Evolutionary conservation across 2,797 vertebrate genomes (phyloP), one percentile per base, ranked within the genome.

Genomic region (Hemitrygon akajei): DNA sequence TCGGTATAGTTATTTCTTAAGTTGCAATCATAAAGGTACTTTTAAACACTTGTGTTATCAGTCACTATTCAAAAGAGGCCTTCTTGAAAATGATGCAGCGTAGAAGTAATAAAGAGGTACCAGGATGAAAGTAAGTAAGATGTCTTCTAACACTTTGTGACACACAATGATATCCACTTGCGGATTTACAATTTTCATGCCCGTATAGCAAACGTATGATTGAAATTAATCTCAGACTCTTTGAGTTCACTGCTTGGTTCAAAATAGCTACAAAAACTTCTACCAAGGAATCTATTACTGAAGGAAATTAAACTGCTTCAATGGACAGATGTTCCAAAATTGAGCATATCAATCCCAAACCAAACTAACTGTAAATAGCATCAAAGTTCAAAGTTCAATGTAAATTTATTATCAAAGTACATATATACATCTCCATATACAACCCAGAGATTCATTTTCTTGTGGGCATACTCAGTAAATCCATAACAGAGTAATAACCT

Each of bases 171-270:
- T 69, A 89, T 89, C 86, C 37, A 37, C 63, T 89, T 69, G 86
- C 60, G 69, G 86, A 89, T 69, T 69, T 89, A 89, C 56, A 18
- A 66, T 89, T 89, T 89, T 69, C 66, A 89, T 89, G 86, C 34
- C 34, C 86, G 60, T 37, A 37, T 34, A 2, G 86, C 60, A 89
- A 89, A 89, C 69, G 63, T 22, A 89, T 69, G 86, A 89, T 89
- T 89, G 86, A 89, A 89, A 89, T 89, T 89, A 89, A 89, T 89
- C 58, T 87, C 60, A 20, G 84, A 63, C 14, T 66, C 84, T 87
- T 56, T 86, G 86, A n/a, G 60, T 66, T 69, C n/a, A 37, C 86
- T 34, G 86, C 86, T 37, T 60, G 66, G 86, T 69, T 89, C 63
- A 12, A 89, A 89, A 89, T 89, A 69, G 63, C 86, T 89, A 20